These are phyloP conservation scores for Lasioglossum pauxillum DNA, from an alignment of 2,888 invertebrate genomes.

Conservation along the genomic window DNA sequence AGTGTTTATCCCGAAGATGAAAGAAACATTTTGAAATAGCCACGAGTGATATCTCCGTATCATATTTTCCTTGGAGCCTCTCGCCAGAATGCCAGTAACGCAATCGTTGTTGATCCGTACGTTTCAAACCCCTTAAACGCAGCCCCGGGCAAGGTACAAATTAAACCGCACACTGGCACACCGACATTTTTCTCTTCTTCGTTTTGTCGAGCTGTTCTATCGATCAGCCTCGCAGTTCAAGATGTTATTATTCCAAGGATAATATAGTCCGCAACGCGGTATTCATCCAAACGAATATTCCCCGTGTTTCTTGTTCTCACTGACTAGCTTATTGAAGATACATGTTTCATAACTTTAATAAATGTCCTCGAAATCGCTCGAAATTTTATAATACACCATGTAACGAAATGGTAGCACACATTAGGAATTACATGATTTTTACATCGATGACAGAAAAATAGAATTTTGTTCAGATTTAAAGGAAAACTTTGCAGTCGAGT, in stretches of 20 bases:
- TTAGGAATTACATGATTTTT: no score
- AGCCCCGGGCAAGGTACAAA: constrained; percentile 52
- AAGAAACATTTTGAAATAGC: constrained; percentile 49
- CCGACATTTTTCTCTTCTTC: constrained; percentile 40
- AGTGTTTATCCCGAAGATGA: constrained; percentile 37
- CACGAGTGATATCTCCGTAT: constrained; percentile 31
- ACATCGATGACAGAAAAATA: no score
- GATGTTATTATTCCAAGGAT: constrained; percentile 10
- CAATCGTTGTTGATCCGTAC: constrained; percentile 56
- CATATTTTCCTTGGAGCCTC: constrained; percentile 31
- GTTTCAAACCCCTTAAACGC: constrained; percentile 32
- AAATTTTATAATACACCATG: no score
- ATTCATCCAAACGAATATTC: not conserved
- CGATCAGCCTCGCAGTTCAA: not conserved
- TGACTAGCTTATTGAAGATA: no score
- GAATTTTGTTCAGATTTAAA: no score
- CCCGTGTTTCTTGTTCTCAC: not conserved
- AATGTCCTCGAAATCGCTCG: no score
- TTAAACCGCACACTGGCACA: constrained; percentile 54
- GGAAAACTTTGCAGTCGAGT: no score
- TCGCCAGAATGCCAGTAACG: constrained; percentile 33
- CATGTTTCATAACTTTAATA: no score
- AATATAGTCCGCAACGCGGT: not conserved
- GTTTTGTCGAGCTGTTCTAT: constrained; percentile 26
- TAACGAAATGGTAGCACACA: no score